phyloP scores from a whole-genome alignment of 2,888 invertebrate genomes.

The Pterostichus niger region DNA sequence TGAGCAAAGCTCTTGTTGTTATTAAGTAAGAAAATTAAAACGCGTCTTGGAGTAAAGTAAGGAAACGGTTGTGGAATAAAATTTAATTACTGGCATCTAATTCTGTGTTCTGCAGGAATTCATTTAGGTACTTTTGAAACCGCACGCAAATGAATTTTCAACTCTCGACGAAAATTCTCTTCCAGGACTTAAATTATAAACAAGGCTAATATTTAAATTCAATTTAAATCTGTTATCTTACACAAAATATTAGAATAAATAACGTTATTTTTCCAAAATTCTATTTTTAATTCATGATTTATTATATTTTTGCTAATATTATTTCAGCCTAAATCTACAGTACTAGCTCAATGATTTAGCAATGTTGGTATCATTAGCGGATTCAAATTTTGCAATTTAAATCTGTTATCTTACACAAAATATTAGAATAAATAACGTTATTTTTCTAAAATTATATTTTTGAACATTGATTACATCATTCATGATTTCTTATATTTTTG shows the following conservation, averaged over 20 bases:
- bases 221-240: constrained; percentile 17
- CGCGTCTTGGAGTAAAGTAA: neutral
- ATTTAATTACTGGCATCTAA: constrained; percentile 27
- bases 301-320: too few relatives aligned
- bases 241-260: neutral
- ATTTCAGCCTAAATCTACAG: too few relatives aligned
- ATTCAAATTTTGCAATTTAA: constrained; percentile 28
- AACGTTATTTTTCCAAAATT: neutral
- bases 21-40: neutral
- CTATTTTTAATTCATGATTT: too few relatives aligned
- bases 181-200: constrained; percentile 30
- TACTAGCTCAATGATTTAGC: too few relatives aligned
- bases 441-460: neutral
- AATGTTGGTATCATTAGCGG: too few relatives aligned
- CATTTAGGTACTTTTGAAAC: constrained; percentile 37
- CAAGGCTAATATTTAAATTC: constrained; percentile 46
- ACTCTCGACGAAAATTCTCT: constrained; percentile 8
- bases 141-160: constrained; percentile 45
- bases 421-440: neutral
- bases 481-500: too few relatives aligned
- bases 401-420: constrained; percentile 9
- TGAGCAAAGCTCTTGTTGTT: neutral
- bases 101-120: constrained; percentile 31
- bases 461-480: too few relatives aligned
- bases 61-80: constrained; percentile 6